A percentile compares a stretch with the other conserved stretches of the same genome.
phyloP scores from a whole-genome alignment of 1,140 invertebrate species.

The Drosophila rufa region DNA sequence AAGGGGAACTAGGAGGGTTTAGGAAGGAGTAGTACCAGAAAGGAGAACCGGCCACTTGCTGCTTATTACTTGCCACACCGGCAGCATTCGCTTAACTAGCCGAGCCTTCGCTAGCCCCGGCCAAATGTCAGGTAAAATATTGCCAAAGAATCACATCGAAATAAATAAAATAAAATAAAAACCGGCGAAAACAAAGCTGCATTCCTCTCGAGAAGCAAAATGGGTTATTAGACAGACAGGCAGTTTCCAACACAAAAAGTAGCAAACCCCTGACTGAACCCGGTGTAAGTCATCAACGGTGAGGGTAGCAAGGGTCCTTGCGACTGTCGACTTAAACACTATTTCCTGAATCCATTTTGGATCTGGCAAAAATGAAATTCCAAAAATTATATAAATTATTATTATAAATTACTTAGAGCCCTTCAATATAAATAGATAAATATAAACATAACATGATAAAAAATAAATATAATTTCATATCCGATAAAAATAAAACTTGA shows the following conservation, averaged over 20 bases:
- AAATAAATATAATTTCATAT: too few relatives aligned
- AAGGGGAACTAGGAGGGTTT: conserved; percentile 1
- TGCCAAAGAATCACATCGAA: conserved; percentile 17
- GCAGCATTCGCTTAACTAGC: conserved; percentile 11
- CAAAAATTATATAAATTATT: not conserved
- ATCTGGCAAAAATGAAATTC: not conserved
- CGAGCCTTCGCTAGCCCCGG: conserved; percentile 5
- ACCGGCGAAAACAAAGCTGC: conserved; percentile 22
- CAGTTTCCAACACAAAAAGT: not conserved
- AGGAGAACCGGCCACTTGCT: conserved; percentile 34
- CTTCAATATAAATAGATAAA: not conserved
- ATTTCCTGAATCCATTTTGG: not conserved
- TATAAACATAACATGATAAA: not conserved
- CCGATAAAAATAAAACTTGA: too few relatives aligned
- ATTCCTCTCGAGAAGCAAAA: conserved; percentile 57
- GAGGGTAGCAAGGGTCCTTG: not conserved
- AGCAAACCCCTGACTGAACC: not conserved
- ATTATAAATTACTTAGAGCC: too few relatives aligned
- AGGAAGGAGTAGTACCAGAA: conserved; percentile 1
- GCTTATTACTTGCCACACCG: conserved; percentile 59
- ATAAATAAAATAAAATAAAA: conserved; percentile 1
- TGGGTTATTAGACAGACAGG: conserved; percentile 51
- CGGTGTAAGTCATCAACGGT: conserved; percentile 1
- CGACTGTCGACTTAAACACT: not conserved
- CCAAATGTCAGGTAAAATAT: conserved; percentile 66